Percentiles rank a stretch among this genome's conserved stretches.
Evolutionary conservation across 2,113 vertebrate genomes (phyloP).

Genomic region (Paratilapia polleni): DNA sequence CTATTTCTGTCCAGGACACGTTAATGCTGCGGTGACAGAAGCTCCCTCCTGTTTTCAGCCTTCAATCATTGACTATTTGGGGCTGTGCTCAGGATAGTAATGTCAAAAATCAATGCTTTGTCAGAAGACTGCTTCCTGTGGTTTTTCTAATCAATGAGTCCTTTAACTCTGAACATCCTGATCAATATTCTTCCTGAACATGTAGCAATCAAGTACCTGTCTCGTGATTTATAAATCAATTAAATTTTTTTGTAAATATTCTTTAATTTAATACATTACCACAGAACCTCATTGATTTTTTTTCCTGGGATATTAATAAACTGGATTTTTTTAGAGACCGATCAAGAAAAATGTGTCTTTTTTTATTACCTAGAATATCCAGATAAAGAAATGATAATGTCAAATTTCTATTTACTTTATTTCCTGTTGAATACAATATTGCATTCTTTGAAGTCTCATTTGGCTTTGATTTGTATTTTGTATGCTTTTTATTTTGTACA

Average conservation of each 20-base stretch:
- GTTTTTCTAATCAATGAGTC: not conserved
- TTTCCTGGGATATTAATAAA: not conserved
- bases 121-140: not conserved
- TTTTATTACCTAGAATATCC: too few species aligned
- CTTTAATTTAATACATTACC: not conserved
- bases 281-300: not conserved
- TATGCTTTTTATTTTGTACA: too few species aligned
- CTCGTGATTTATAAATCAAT: not conserved
- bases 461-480: too few species aligned
- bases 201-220: not conserved
- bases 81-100: not conserved
- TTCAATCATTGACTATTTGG: not conserved
- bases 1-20: constrained; percentile 18
- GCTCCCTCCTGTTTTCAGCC: not conserved
- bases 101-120: not conserved
- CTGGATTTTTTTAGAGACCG: too few species aligned
- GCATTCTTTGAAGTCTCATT: not conserved
- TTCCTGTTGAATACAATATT: not conserved
- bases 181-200: not conserved
- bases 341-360: too few species aligned
- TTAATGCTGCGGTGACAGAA: not conserved
- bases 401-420: too few species aligned
- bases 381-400: too few species aligned
- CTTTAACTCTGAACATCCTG: not conserved
- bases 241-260: not conserved